phyloP scores from a whole-genome alignment of 2,797 vertebrate genomes.

The Coccyzus lansbergi region DNA sequence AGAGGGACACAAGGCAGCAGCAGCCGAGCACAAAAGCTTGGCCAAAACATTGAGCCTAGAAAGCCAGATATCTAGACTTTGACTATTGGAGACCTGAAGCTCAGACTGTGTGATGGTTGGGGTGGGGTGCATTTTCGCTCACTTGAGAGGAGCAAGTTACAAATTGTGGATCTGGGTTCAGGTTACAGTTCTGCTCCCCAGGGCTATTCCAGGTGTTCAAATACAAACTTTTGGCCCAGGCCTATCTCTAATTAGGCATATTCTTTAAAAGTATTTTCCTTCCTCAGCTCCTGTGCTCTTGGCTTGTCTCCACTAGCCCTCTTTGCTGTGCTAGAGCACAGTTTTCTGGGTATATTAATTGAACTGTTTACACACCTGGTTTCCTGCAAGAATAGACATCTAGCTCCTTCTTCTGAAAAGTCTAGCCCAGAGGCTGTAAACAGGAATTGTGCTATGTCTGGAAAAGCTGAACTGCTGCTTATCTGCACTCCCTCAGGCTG shows the following conservation, averaged over 20 bases:
- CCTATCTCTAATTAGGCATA: conserved; percentile 53
- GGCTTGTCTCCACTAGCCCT: conserved; percentile 62
- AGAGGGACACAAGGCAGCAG: neutral
- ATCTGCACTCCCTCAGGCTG: neutral
- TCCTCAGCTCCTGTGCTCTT: conserved; percentile 41
- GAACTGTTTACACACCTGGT: conserved; percentile 69
- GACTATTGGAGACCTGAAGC: neutral
- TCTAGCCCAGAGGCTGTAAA: conserved; percentile 66
- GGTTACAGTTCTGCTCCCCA: conserved; percentile 23
- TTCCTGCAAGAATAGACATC: conserved; percentile 69
- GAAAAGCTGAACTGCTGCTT: conserved; percentile 63
- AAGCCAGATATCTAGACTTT: neutral
- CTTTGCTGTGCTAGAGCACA: neutral
- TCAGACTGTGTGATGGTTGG: neutral
- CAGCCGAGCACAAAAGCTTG: neutral
- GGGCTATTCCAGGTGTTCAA: conserved; percentile 64
- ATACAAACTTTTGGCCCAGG: conserved; percentile 36
- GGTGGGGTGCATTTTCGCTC: neutral
- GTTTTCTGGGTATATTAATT: conserved; percentile 54
- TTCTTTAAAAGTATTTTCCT: conserved; percentile 64
- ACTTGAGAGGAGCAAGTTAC: neutral
- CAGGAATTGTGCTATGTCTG: conserved; percentile 65
- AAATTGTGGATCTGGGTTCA: conserved; percentile 44
- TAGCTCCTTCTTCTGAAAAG: conserved; percentile 64
- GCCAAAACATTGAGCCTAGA: neutral